Conservation (phyloP, 2,888 invertebrate genomes). For the Cristatella mucedo region DNA sequence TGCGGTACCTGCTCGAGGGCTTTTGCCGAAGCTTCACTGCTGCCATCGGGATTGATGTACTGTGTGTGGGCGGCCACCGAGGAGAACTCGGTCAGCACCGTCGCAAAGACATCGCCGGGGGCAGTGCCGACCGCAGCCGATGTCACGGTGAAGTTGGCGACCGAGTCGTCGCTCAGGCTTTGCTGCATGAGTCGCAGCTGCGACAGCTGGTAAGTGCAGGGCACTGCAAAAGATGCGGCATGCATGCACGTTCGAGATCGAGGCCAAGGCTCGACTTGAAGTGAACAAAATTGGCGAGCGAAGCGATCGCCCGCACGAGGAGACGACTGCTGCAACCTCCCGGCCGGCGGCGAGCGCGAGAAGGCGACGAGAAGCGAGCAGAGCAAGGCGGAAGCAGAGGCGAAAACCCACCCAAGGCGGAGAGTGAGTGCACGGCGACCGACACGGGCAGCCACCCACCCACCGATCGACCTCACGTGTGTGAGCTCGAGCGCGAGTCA, state of each 20-base stretch:
- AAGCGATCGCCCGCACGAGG: not conserved
- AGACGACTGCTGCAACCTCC: not conserved
- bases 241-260: not conserved
- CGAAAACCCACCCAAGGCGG: too few species aligned
- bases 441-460: too few species aligned
- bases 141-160: not conserved
- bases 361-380: too few species aligned
- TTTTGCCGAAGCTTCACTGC: too few species aligned
- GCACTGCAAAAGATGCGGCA: slow-evolving; percentile 14
- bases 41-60: too few species aligned
- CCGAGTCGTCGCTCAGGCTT: not conserved
- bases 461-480: too few species aligned
- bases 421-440: too few species aligned
- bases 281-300: not conserved
- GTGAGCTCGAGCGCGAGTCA: too few species aligned
- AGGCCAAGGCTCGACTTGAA: not conserved
- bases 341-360: not conserved
- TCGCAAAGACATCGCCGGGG: slow-evolving; percentile 1
- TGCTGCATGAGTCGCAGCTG: not conserved
- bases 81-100: slow-evolving; percentile 30
- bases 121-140: not conserved
- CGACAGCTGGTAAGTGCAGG: slow-evolving; percentile 15
- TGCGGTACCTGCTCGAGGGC: too few species aligned
- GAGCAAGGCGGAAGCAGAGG: too few species aligned
- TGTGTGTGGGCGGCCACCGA: slow-evolving; percentile 32